phyloP scores from a whole-genome alignment of 2,888 invertebrate species.

The Synanthedon formicaeformis region DNA sequence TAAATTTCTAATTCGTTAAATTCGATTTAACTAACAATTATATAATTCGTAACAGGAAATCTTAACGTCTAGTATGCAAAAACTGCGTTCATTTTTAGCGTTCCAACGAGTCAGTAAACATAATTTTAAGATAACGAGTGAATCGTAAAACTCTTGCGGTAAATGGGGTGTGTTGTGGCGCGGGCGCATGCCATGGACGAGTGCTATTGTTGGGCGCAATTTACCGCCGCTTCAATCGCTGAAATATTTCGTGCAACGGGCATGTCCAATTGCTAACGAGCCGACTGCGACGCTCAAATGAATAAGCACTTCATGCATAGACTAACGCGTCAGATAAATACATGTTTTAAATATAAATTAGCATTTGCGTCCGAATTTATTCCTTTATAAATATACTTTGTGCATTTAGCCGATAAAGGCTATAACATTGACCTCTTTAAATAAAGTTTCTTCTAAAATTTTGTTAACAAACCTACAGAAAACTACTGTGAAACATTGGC shows the following conservation, averaged over 20 bases:
- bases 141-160: constrained; percentile 59
- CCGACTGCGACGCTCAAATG: constrained; percentile 65
- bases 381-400: no score
- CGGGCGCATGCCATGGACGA: constrained; percentile 29
- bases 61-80: constrained; percentile 4
- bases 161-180: constrained; percentile 43
- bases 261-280: constrained; percentile 71
- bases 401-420: no score
- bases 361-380: constrained; percentile 12
- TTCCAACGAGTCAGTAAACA: constrained; percentile 20
- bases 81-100: neutral
- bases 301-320: constrained; percentile 61
- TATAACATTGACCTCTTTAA: no score
- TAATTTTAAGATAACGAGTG: constrained; percentile 63
- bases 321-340: constrained; percentile 19
- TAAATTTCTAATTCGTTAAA: constrained; percentile 9
- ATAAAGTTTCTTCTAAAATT: no score
- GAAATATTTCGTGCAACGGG: constrained; percentile 69
- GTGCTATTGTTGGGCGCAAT: constrained; percentile 63
- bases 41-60: constrained; percentile 18
- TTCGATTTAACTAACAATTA: no score
- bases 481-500: no score
- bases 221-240: constrained; percentile 68
- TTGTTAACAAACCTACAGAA: no score
- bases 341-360: constrained; percentile 10